Conservation (phyloP, 2,888 invertebrate genomes). For the Criorhina ranunculi region DNA sequence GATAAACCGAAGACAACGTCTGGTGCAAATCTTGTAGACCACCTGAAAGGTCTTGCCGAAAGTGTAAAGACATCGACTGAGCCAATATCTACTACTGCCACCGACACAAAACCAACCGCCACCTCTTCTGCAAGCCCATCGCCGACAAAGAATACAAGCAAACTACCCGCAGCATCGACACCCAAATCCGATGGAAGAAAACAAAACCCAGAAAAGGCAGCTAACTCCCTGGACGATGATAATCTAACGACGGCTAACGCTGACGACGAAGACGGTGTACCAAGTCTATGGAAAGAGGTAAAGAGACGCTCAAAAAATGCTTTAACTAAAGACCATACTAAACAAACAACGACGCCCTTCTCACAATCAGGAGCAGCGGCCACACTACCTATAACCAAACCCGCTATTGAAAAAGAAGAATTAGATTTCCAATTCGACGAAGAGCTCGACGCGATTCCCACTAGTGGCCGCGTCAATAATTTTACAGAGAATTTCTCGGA, state of each 20-base stretch:
- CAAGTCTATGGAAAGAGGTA: slow-evolving; percentile 86
- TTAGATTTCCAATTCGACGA: slow-evolving; percentile 99
- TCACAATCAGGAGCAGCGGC: slow-evolving; percentile 82
- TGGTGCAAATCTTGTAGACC: slow-evolving; percentile 82
- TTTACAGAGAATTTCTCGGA: slow-evolving; percentile 92
- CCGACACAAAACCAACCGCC: slow-evolving; percentile 14
- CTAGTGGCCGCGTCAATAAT: slow-evolving; percentile 91
- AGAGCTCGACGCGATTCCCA: slow-evolving; percentile 92
- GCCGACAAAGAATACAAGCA: slow-evolving; percentile 53
- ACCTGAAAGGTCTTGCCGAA: slow-evolving; percentile 82
- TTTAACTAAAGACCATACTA: slow-evolving; percentile 85
- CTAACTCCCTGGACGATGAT: slow-evolving; percentile 38
- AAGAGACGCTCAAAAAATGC: slow-evolving; percentile 87
- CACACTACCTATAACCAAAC: slow-evolving; percentile 78
- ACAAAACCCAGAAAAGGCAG: slow-evolving; percentile 33
- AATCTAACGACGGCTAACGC: slow-evolving; percentile 87
- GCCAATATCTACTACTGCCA: slow-evolving; percentile 31
- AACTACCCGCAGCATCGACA: slow-evolving; percentile 58
- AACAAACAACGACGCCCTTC: slow-evolving; percentile 78
- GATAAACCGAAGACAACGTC: slow-evolving; percentile 57
- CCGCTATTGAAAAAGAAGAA: slow-evolving; percentile 88
- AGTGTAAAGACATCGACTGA: slow-evolving; percentile 79
- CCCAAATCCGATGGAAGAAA: slow-evolving; percentile 56
- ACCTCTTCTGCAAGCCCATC: slow-evolving; percentile 51
- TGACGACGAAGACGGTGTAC: slow-evolving; percentile 80